Evolutionary conservation across 2,113 vertebrate genomes (phyloP).

Genomic region (Pogona vitticeps): DNA sequence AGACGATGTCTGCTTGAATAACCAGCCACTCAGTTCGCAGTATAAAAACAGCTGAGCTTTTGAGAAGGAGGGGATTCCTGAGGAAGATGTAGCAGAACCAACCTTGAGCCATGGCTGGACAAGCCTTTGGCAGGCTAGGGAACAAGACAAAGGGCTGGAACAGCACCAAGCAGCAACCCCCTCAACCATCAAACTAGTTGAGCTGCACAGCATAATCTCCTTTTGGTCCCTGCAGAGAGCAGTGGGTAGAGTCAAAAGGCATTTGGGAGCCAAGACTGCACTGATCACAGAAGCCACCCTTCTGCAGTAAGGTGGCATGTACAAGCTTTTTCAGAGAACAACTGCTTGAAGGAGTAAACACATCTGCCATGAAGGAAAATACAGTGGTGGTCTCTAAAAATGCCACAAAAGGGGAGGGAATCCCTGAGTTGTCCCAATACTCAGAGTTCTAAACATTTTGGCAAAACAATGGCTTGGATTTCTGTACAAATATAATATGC

Average conservation of each 20-base stretch:
- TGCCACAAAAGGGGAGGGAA: constrained; percentile 70
- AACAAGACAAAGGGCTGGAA: constrained; percentile 47
- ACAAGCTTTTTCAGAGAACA: constrained; percentile 43
- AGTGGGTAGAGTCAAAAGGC: constrained; percentile 57
- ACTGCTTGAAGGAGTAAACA: constrained; percentile 38
- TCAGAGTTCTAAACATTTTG: constrained; percentile 65
- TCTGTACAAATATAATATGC: constrained; percentile 39
- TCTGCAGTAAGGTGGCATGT: constrained; percentile 22
- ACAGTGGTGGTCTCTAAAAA: constrained; percentile 64
- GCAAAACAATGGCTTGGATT: constrained; percentile 77
- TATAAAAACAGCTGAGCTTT: constrained; percentile 53
- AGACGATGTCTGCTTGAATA: constrained; percentile 36
- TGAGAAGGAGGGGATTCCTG: constrained; percentile 62
- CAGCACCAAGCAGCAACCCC: constrained; percentile 29
- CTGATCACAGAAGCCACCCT: constrained; percentile 24
- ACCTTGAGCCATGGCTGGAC: constrained; percentile 40
- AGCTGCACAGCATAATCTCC: constrained; percentile 54
- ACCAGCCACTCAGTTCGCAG: constrained; percentile 30
- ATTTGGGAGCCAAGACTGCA: constrained; percentile 52
- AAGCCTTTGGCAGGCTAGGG: constrained; percentile 32
- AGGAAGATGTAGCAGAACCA: constrained; percentile 66
- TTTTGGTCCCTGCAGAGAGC: constrained; percentile 62
- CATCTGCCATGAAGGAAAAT: constrained; percentile 50
- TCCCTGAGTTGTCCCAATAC: constrained; percentile 63
- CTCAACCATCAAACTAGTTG: constrained; percentile 33